Base-by-base conservation (phyloP, 2,888 invertebrate species). In the Euzetes globulus region DNA sequence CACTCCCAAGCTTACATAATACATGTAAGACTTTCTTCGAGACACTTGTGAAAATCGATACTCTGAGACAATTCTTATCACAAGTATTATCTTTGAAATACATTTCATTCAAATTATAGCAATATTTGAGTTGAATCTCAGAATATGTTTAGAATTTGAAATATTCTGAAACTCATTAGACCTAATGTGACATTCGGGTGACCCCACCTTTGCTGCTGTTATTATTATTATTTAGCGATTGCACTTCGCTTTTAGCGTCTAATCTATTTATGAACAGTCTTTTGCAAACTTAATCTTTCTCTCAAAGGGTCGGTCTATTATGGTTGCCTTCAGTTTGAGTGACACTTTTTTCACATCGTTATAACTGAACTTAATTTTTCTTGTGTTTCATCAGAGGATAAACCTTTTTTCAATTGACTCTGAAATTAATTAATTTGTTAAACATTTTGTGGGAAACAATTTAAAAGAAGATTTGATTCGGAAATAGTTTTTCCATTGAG, bases 181-280 rank as follows among this genome's bases (percentile, higher is more conserved):
- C 5, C 4, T 6, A 7, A 33, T 33, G 33, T 7, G 4, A 33
- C 7, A 33, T 6, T 33, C 33, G 33, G 33, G 33, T 33, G 33
- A 33, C 33, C 33, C 33, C 33, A 33, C 33, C 33, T 33, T 4
- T 33, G 33, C 33, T 47, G 15, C 2, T 47, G 13, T 47, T 47
- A 47, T 47, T 47, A 47, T 47, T 47, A 47, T 47, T 15, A 17
- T 47, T 47, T 47, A 60, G 29, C 29, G 29, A 60, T 60, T 29
- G 29, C 27, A 60, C 60, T 60, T 29, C 29, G 33, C 27, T 33
- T 33, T 60, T 60, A 60, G 17, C 33, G 29, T 60, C 17, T 60
- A 60, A 60, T 60, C 60, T 60, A 60, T 60, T 60, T 60, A 60
- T 60, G 60, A 58, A 50, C 50, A 15, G n/a, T n/a, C n/a, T 15